Percentiles rank a stretch among this genome's conserved stretches.
Conservation (phyloP, 2,113 vertebrate species). For the Muntiacus reevesi region DNA sequence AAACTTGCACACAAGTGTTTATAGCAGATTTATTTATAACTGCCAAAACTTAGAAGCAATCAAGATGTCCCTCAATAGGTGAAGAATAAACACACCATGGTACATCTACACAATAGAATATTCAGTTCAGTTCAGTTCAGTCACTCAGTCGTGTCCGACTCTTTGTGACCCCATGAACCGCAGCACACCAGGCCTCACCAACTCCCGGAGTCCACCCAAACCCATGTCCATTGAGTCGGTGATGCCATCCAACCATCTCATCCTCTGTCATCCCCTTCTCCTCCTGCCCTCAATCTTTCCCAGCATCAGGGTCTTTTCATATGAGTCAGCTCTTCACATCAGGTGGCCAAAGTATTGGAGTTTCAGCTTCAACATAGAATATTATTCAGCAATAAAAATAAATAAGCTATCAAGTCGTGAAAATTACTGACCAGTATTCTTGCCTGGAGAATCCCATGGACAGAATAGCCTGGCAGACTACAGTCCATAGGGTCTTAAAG, state of each 20-base stretch:
- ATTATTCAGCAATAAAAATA: neutral
- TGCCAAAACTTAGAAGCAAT: neutral
- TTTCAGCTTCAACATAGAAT: neutral
- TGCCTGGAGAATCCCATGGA: neutral
- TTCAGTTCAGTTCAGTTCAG: neutral
- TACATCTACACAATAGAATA: neutral
- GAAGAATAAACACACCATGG: neutral
- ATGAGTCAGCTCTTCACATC: neutral
- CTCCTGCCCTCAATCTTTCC: neutral
- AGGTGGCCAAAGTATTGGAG: neutral
- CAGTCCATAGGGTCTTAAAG: neutral
- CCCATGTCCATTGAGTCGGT: neutral
- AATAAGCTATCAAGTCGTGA: neutral
- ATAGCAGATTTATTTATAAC: neutral
- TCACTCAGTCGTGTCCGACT: neutral
- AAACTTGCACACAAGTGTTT: neutral
- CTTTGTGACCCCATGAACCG: neutral
- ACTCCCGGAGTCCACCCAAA: neutral
- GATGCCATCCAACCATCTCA: neutral
- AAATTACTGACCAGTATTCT: neutral
- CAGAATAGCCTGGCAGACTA: neutral
- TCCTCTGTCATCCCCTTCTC: neutral
- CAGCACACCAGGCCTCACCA: neutral
- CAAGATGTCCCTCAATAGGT: neutral
- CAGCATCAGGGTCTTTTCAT: neutral